Percentiles rank a stretch among this genome's conserved stretches.
Evolutionary conservation across 92 coral and sea anemone genomes (phyloP).

Genomic region (Pocillopora grandis): DNA sequence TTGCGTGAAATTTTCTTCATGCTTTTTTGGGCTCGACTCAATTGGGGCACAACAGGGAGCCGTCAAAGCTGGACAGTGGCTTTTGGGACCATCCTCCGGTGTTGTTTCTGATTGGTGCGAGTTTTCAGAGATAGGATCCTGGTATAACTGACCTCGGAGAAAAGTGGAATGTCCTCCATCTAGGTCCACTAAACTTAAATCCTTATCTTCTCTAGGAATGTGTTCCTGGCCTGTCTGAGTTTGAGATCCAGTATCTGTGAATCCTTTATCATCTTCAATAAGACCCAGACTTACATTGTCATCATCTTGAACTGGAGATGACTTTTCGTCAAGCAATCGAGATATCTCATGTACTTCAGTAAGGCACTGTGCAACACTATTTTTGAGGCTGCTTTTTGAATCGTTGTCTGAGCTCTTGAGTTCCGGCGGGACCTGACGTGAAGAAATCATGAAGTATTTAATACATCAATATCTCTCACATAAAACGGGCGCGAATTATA

Average conservation of each 20-base stretch:
- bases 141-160: neutral
- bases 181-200: neutral
- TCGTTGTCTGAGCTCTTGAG: neutral
- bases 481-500: too few relatives aligned
- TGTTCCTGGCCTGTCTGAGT: too few relatives aligned
- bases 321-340: neutral
- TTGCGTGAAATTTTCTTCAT: neutral
- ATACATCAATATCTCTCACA: too few relatives aligned
- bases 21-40: neutral
- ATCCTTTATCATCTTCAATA: too few relatives aligned
- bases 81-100: too few relatives aligned
- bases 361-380: neutral
- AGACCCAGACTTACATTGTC: too few relatives aligned
- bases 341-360: slow-evolving; percentile 15
- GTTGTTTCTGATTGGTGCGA: neutral
- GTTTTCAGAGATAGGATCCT: neutral
- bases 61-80: neutral
- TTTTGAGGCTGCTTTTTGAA: neutral
- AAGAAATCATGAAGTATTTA: too few relatives aligned
- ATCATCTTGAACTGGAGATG: too few relatives aligned
- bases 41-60: too few relatives aligned
- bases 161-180: neutral
- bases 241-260: too few relatives aligned
- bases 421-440: too few relatives aligned
- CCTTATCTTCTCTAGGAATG: neutral